These are phyloP conservation scores for Platysteira castanea DNA, from an alignment of 2,113 vertebrate species.

Conservation along the genomic window DNA sequence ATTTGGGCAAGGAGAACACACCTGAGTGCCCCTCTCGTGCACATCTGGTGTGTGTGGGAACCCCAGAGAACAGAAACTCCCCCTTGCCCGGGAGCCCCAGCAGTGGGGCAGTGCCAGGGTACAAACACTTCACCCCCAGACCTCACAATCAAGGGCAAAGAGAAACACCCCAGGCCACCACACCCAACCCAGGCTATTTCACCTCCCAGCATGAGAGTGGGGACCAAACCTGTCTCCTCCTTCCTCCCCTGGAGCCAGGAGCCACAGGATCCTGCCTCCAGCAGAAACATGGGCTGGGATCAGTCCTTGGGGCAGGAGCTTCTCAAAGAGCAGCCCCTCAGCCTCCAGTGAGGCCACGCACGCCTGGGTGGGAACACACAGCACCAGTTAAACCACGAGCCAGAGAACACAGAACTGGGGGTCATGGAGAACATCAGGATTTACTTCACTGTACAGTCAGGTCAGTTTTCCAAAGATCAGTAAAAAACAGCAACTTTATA, in stretches of 20 bases:
- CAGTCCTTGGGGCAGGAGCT: background rate
- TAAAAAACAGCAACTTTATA: background rate
- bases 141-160: background rate
- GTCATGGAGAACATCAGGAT: background rate
- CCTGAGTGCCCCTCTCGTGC: no score
- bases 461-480: background rate
- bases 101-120: background rate
- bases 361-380: background rate
- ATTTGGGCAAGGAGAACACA: background rate
- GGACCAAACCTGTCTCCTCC: background rate
- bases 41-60: background rate
- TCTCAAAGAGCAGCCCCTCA: background rate
- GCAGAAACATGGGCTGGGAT: background rate
- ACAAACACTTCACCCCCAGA: background rate
- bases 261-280: background rate
- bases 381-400: background rate
- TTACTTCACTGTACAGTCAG: background rate
- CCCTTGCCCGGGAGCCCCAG: background rate
- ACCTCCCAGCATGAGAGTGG: fast-evolving
- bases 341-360: fast-evolving
- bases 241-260: background rate
- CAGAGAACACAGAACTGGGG: background rate
- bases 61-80: background rate
- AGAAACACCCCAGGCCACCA: background rate
- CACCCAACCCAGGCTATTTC: fast-evolving